phyloP scores from a whole-genome alignment of 2,113 vertebrate species.

The Hippocampus mohnikei region DNA sequence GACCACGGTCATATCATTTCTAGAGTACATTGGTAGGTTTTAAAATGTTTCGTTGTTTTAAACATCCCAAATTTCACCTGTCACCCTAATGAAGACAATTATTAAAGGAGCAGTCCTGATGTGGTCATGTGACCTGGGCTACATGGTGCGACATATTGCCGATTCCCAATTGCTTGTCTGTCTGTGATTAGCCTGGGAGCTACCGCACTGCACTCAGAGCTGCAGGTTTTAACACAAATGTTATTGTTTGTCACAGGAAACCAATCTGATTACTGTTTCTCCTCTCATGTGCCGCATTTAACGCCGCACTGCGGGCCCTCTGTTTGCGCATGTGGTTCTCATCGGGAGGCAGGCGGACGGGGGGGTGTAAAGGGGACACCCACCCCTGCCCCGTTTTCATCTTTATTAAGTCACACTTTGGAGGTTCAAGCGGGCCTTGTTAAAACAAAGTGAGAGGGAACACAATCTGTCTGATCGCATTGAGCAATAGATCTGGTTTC shows the following conservation, averaged over 20 bases:
- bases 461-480: slow-evolving; percentile 63
- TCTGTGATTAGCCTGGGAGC: slow-evolving; percentile 89
- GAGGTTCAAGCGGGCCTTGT: slow-evolving; percentile 61
- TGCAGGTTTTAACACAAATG: slow-evolving; percentile 93
- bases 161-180: slow-evolving; percentile 68
- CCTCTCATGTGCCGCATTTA: slow-evolving; percentile 72
- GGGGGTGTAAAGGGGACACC: slow-evolving; percentile 47
- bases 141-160: neutral
- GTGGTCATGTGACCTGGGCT: neutral
- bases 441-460: slow-evolving; percentile 60
- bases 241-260: slow-evolving; percentile 98
- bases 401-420: slow-evolving; percentile 71
- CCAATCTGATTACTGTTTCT: slow-evolving; percentile 93
- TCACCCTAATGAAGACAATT: neutral
- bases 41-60: neutral
- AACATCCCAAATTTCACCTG: neutral
- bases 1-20: neutral
- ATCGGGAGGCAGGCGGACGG: slow-evolving; percentile 60
- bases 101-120: neutral
- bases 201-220: slow-evolving; percentile 80
- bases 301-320: slow-evolving; percentile 70
- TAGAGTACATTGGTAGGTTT: neutral
- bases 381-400: slow-evolving; percentile 45
- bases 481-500: slow-evolving; percentile 64
- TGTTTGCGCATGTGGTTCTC: slow-evolving; percentile 96